Evolutionary conservation across 2,797 vertebrate species (phyloP).

Genomic region (Fratercula arctica): DNA sequence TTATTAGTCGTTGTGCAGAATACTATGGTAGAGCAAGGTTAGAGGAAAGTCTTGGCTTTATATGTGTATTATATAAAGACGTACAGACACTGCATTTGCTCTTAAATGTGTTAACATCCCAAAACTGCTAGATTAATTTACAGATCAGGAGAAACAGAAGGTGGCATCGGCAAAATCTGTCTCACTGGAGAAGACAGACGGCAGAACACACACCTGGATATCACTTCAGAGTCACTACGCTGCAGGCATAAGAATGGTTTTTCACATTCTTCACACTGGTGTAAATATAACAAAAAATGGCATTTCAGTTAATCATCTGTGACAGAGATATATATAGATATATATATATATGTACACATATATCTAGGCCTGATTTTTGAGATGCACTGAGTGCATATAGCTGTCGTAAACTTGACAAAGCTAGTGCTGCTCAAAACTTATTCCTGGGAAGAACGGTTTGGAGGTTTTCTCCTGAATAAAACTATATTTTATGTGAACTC

Average conservation of each 20-base stretch:
- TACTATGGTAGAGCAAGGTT: neutral
- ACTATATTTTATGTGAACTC: neutral
- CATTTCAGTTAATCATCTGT: neutral
- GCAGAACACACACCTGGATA: conserved; percentile 77
- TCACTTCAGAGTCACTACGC: conserved; percentile 33
- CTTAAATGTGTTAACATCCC: neutral
- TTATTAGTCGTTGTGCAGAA: neutral
- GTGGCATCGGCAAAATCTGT: neutral
- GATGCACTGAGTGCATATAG: neutral
- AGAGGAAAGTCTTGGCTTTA: neutral
- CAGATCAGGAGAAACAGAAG: neutral
- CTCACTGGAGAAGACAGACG: conserved; percentile 37
- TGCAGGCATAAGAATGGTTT: conserved; percentile 74
- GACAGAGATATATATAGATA: neutral
- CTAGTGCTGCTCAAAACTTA: neutral
- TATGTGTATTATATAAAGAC: neutral
- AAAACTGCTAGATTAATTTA: neutral
- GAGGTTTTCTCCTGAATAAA: neutral
- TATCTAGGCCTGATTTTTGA: neutral
- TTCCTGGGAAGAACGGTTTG: neutral
- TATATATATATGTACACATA: neutral
- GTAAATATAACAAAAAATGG: neutral
- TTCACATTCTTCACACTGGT: conserved; percentile 78
- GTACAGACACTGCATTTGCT: neutral
- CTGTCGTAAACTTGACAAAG: neutral